Conservation (phyloP, 2,888 invertebrate species). For the Drosophila greeni region DNA sequence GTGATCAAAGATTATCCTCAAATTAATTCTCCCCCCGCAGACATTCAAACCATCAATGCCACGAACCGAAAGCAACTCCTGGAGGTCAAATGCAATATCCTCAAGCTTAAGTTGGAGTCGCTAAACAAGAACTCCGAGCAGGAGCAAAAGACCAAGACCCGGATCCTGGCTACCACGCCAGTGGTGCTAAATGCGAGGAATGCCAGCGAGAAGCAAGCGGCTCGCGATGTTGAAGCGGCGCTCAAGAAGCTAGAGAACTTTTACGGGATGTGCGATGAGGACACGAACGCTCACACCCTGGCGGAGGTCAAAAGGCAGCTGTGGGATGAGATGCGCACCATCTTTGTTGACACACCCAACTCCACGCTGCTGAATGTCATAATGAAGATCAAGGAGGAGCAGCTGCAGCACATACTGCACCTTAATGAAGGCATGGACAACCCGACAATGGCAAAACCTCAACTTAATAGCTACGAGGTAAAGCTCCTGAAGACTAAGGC, state of each 20-base stretch:
- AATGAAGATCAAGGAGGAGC: slow-evolving; percentile 74
- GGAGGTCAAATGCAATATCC: slow-evolving; percentile 61
- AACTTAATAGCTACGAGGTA: slow-evolving; percentile 66
- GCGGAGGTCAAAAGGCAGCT: slow-evolving; percentile 68
- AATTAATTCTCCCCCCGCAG: slow-evolving; percentile 47
- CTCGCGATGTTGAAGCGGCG: slow-evolving; percentile 65
- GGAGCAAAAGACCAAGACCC: slow-evolving; percentile 62
- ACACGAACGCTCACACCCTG: slow-evolving; percentile 42
- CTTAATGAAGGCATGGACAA: slow-evolving; percentile 51
- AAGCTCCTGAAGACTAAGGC: slow-evolving; percentile 73
- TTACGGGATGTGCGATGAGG: slow-evolving; percentile 64
- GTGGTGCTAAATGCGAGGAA: slow-evolving; percentile 69
- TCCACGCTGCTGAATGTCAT: slow-evolving; percentile 73
- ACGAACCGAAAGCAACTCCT: slow-evolving; percentile 64
- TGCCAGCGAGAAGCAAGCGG: slow-evolving; percentile 69
- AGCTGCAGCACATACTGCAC: slow-evolving; percentile 72
- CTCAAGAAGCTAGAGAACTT: slow-evolving; percentile 72
- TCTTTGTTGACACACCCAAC: slow-evolving; percentile 74
- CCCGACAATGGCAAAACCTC: slow-evolving; percentile 44
- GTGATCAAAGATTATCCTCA: not conserved
- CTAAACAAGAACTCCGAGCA: slow-evolving; percentile 58
- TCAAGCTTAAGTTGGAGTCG: slow-evolving; percentile 67
- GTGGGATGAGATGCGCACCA: slow-evolving; percentile 73
- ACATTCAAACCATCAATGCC: slow-evolving; percentile 70
- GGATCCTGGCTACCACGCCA: slow-evolving; percentile 72